A percentile compares a stretch with the other conserved stretches of the same genome.
phyloP scores from a whole-genome alignment of 2,113 vertebrate species.

The Scalopus aquaticus region DNA sequence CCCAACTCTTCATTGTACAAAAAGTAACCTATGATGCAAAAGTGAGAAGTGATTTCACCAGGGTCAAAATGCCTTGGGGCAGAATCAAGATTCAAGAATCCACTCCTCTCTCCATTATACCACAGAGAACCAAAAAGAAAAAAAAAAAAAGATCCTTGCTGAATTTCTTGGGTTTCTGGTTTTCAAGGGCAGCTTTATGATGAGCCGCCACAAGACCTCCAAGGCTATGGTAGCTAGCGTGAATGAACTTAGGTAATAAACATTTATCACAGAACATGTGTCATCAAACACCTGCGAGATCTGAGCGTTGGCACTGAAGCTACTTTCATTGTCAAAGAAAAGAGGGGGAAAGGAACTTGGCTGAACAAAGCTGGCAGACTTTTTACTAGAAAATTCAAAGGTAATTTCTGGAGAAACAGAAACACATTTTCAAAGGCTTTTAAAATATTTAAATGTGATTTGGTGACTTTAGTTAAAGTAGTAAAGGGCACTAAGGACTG shows the following conservation, averaged over 20 bases:
- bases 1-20: neutral
- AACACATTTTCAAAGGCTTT: constrained; percentile 77
- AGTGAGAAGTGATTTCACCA: neutral
- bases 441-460: constrained; percentile 52
- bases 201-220: constrained; percentile 77
- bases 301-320: constrained; percentile 79
- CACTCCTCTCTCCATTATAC: neutral
- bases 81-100: neutral
- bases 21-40: neutral
- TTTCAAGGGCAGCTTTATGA: constrained; percentile 79
- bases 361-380: constrained; percentile 81
- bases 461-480: constrained; percentile 65
- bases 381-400: constrained; percentile 86
- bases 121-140: constrained; percentile 53
- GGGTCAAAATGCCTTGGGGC: neutral
- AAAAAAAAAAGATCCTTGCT: neutral
- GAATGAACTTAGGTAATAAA: constrained; percentile 85
- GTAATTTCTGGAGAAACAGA: constrained; percentile 81
- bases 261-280: constrained; percentile 85
- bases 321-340: constrained; percentile 79
- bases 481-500: neutral
- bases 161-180: constrained; percentile 66
- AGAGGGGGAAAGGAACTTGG: constrained; percentile 71
- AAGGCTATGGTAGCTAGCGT: constrained; percentile 82
- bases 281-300: constrained; percentile 83